Percentiles rank a stretch among this genome's conserved stretches.
Evolutionary conservation across 2,888 invertebrate species (phyloP).

Genomic region (Phyto melanocephala): DNA sequence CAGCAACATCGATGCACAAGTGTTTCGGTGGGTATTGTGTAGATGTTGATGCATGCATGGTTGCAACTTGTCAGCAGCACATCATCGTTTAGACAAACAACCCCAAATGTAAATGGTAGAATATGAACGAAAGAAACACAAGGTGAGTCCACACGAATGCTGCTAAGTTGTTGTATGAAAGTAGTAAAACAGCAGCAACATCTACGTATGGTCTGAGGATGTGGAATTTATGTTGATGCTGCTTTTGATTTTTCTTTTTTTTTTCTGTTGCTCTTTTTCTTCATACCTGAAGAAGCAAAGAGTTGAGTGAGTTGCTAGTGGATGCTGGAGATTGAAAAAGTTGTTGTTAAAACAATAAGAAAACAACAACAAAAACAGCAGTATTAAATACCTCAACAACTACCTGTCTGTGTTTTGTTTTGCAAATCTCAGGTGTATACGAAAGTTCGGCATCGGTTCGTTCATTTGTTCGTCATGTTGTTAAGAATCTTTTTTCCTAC

Average conservation of each 20-base stretch:
- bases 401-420: conserved; percentile 13
- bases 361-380: conserved; percentile 17
- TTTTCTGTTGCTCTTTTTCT: background rate
- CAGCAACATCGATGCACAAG: conserved; percentile 36
- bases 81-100: conserved; percentile 33
- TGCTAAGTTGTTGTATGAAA: conserved; percentile 12
- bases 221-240: conserved; percentile 51
- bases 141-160: conserved; percentile 19
- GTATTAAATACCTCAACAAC: background rate
- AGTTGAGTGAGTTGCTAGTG: conserved; percentile 42
- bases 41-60: background rate
- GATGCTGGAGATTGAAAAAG: conserved; percentile 54
- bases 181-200: conserved; percentile 18
- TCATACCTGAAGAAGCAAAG: background rate
- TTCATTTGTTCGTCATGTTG: conserved; percentile 2
- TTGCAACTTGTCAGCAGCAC: conserved; percentile 3
- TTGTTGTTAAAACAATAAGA: background rate
- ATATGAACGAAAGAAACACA: background rate
- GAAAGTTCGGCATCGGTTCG: conserved; percentile 21
- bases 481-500: conserved; percentile 12
- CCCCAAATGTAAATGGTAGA: conserved; percentile 44
- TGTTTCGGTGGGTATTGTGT: background rate
- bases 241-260: background rate
- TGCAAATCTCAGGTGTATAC: conserved; percentile 52
- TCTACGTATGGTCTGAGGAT: conserved; percentile 45